These are phyloP conservation scores for Nesometra sesokonis DNA, from an alignment of 35 echinoderm and acorn worm species.

Conservation along the genomic window DNA sequence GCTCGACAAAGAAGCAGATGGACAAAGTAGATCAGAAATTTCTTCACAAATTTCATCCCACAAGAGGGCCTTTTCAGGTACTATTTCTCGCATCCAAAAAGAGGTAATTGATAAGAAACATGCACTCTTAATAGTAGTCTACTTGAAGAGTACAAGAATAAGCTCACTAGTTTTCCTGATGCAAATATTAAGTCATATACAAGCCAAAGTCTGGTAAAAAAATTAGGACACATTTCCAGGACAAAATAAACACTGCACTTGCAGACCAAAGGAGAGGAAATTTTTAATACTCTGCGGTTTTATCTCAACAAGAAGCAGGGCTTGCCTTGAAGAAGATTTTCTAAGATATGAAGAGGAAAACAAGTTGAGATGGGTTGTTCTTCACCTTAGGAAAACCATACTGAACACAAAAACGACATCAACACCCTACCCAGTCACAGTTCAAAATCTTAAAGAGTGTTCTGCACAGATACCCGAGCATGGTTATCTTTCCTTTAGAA, in stretches of 20 bases:
- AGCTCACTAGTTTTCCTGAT: background rate
- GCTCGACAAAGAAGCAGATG: too few relatives aligned
- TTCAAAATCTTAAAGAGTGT: conserved; percentile 55
- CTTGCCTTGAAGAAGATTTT: conserved; percentile 17
- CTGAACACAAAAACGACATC: conserved; percentile 30
- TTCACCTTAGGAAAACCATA: conserved; percentile 32
- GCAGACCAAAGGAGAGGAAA: conserved; percentile 45
- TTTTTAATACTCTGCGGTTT: conserved; percentile 14
- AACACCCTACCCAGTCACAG: conserved; percentile 40
- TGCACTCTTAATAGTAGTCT: too few relatives aligned
- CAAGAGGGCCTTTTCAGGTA: background rate
- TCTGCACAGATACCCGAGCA: conserved; percentile 40
- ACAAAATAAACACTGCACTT: conserved; percentile 20
- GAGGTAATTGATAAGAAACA: too few relatives aligned
- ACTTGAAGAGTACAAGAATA: too few relatives aligned
- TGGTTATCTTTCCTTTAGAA: conserved; percentile 46
- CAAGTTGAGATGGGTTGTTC: conserved; percentile 43
- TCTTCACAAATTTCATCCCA: background rate
- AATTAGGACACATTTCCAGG: conserved; percentile 32
- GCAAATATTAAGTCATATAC: conserved; percentile 12
- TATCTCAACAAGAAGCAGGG: conserved; percentile 41
- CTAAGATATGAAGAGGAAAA: conserved; percentile 12
- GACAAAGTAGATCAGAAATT: too few relatives aligned
- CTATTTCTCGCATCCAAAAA: conserved; percentile 3
- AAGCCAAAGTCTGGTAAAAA: conserved; percentile 31